phyloP scores from a whole-genome alignment of 2,888 invertebrate species.

The Hirtodrosophila alboralis region DNA sequence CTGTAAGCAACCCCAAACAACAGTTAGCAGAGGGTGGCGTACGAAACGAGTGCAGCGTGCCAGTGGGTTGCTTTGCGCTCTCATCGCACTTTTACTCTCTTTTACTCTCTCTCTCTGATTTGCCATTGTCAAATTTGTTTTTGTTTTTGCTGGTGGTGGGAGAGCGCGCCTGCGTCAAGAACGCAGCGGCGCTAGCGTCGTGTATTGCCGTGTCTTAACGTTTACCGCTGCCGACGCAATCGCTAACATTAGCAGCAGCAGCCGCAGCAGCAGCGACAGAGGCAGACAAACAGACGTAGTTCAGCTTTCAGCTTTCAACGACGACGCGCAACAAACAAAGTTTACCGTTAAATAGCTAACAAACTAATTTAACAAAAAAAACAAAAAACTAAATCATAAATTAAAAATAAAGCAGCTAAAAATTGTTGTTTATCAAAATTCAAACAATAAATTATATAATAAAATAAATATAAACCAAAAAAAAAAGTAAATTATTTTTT shows the following conservation, averaged over 20 bases:
- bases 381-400: conserved; percentile 20
- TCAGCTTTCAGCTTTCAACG: conserved; percentile 68
- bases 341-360: conserved; percentile 22
- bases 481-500: conserved; percentile 13
- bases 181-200: conserved; percentile 39
- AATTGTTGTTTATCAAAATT: too few species aligned
- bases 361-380: conserved; percentile 24
- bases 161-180: conserved; percentile 62
- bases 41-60: conserved; percentile 25
- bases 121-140: conserved; percentile 12
- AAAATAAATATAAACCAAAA: conserved; percentile 3
- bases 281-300: conserved; percentile 70
- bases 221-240: conserved; percentile 15
- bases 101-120: conserved; percentile 12
- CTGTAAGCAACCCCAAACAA: conserved; percentile 33
- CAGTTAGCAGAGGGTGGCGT: conserved; percentile 29
- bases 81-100: conserved; percentile 1
- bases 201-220: too few species aligned
- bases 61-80: conserved; percentile 33
- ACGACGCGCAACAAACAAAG: conserved; percentile 60
- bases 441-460: too few species aligned
- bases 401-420: conserved; percentile 5
- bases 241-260: conserved; percentile 12
- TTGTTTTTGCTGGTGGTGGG: conserved; percentile 32
- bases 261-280: conserved; percentile 15